Evolutionary conservation across 2,113 vertebrate genomes (phyloP).

Genomic region (Cathartes aura): DNA sequence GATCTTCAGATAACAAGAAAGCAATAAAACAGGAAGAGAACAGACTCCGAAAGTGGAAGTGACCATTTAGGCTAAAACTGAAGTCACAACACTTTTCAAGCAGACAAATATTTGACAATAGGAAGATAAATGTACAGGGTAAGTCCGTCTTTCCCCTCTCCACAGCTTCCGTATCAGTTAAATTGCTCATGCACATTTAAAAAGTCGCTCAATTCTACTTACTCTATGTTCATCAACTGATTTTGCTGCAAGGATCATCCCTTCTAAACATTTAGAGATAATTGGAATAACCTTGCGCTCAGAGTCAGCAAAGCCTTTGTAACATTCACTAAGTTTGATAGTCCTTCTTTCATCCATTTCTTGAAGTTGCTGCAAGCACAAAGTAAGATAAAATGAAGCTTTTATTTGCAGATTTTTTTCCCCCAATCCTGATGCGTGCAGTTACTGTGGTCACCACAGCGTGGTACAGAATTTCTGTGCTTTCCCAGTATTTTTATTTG

Average conservation of each 20-base stretch:
- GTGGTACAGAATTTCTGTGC: neutral
- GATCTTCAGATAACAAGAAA: neutral
- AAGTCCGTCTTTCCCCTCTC: neutral
- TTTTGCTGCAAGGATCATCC: conserved; percentile 96
- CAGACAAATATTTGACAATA: neutral
- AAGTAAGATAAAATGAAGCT: conserved; percentile 8
- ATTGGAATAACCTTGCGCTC: conserved; percentile 96
- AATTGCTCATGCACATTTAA: neutral
- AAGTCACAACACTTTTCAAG: neutral
- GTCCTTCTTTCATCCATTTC: conserved; percentile 96
- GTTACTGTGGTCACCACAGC: neutral
- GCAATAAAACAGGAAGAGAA: neutral
- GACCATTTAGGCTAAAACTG: neutral
- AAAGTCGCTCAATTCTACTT: conserved; percentile 50
- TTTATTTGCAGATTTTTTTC: neutral
- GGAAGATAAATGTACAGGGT: neutral
- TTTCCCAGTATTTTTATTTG: neutral
- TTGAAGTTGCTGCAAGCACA: conserved; percentile 88
- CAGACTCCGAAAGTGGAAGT: neutral
- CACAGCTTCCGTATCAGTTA: neutral
- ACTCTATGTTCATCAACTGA: conserved; percentile 93
- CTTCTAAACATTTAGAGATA: conserved; percentile 95
- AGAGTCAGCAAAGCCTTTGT: conserved; percentile 93
- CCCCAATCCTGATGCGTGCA: accelerated
- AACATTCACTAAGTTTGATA: conserved; percentile 94